Evolutionary conservation across 2,888 invertebrate species (phyloP), one percentile per base, ranked within the genome.

Genomic region (Agriopis marginaria): DNA sequence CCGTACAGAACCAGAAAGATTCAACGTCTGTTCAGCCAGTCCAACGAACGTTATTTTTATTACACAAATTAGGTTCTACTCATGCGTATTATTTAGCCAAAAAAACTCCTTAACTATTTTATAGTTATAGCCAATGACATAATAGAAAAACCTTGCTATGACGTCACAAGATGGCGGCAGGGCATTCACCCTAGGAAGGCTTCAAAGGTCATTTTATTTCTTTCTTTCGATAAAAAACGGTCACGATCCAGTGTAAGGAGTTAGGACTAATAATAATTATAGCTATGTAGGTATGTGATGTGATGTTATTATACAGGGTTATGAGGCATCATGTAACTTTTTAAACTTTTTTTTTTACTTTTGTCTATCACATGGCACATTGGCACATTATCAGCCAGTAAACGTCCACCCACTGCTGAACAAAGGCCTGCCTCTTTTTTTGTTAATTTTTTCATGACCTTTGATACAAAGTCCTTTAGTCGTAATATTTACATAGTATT

Each of bases 81-180:
- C 62, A 53, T 53, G 62, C 53, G 53, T 50, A 40, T 53, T 53
- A 62, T 62, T 62, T 6, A 53, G 53, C 62, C 42, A 62, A 53
- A 62, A 45, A 62, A 62, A 44, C 32, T 40, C 8, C 14, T 17
- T 9, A 10, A 11, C 12, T 17, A 17, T 42, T 12, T 32, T 32
- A 32, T 53, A 51, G 9, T 32, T 39, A 42, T 51, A 62, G 47
- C 23, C 40, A 32, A 55, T 63, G 63, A 55, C 54, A 53, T 53
- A 63, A 63, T 55, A 55, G 39, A 55, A 63, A 55, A 63, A 63
- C 56, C 56, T 56, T 23, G 58, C 6, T 6, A 40, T 71, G 64
- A 64, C 71, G 63, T 67, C 63, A 66, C 51, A 53, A 47, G 32
- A 63, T 70, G 70, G 70, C 63, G 66, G 58, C 32, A 39, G 61